phyloP scores from a whole-genome alignment of 2,113 vertebrate species.

The Synodontis membranacea region DNA sequence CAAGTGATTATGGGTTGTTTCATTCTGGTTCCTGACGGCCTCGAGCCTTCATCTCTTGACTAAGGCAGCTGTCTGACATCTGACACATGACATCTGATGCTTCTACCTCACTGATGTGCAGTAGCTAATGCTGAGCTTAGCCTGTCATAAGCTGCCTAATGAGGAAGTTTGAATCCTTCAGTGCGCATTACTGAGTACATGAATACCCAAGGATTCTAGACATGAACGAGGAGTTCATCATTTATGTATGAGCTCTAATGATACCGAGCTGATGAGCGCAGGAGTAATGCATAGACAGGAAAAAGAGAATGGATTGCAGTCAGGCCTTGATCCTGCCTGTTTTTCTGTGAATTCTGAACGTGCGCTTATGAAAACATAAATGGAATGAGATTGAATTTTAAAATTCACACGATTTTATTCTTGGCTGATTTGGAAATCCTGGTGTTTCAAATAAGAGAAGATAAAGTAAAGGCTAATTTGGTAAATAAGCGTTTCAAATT shows the following conservation, averaged over 20 bases:
- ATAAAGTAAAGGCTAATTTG: neutral
- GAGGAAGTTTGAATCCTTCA: neutral
- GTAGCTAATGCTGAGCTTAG: neutral
- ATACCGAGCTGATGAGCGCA: constrained; percentile 3
- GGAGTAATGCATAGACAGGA: neutral
- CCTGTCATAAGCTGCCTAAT: neutral
- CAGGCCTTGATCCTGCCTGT: neutral
- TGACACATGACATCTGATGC: neutral
- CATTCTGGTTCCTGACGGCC: neutral
- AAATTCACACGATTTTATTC: neutral
- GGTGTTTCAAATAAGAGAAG: neutral
- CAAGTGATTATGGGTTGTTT: neutral
- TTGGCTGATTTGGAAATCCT: neutral
- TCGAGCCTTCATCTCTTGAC: neutral
- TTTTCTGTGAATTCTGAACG: neutral
- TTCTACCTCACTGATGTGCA: neutral
- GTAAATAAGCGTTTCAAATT: neutral
- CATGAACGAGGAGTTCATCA: constrained; percentile 26
- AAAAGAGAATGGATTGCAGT: neutral
- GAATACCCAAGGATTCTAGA: neutral
- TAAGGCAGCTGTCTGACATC: neutral
- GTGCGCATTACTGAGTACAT: neutral
- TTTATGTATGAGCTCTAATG: constrained; percentile 28
- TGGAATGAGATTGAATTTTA: neutral
- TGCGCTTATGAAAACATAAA: neutral